phyloP scores from a whole-genome alignment of 2,797 vertebrate genomes.

The Sciurus carolinensis region DNA sequence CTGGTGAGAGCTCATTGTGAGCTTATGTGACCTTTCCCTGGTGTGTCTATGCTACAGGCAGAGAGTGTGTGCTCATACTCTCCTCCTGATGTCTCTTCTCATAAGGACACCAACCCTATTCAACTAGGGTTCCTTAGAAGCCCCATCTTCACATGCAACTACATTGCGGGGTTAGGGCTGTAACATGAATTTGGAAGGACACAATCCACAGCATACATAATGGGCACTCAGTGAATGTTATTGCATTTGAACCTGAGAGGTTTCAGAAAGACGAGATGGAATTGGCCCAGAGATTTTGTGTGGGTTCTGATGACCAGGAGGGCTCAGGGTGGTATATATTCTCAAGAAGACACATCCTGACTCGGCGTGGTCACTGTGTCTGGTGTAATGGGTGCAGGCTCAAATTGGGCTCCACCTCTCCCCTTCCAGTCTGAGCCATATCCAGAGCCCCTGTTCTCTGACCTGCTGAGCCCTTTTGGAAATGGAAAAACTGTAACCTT shows the following conservation, averaged over 20 bases:
- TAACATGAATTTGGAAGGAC: neutral
- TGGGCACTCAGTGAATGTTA: neutral
- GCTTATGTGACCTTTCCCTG: neutral
- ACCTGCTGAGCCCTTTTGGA: neutral
- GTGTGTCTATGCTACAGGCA: neutral
- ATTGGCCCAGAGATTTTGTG: neutral
- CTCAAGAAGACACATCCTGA: rapidly evolving
- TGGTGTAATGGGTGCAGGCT: neutral
- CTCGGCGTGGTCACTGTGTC: neutral
- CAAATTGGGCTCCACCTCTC: neutral
- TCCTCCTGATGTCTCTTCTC: neutral
- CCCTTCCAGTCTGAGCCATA: neutral
- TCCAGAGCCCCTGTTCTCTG: neutral
- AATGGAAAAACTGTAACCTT: neutral
- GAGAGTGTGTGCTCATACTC: neutral
- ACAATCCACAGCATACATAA: neutral
- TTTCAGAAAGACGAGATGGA: neutral
- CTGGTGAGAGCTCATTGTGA: neutral
- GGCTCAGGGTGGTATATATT: neutral
- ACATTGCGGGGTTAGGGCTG: neutral
- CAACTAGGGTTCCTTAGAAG: neutral
- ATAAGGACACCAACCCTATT: neutral
- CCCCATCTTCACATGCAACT: neutral
- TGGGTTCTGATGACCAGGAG: neutral
- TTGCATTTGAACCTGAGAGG: neutral